Base-by-base conservation (phyloP, 2,797 vertebrate species). In the Streptopelia turtur region DNA sequence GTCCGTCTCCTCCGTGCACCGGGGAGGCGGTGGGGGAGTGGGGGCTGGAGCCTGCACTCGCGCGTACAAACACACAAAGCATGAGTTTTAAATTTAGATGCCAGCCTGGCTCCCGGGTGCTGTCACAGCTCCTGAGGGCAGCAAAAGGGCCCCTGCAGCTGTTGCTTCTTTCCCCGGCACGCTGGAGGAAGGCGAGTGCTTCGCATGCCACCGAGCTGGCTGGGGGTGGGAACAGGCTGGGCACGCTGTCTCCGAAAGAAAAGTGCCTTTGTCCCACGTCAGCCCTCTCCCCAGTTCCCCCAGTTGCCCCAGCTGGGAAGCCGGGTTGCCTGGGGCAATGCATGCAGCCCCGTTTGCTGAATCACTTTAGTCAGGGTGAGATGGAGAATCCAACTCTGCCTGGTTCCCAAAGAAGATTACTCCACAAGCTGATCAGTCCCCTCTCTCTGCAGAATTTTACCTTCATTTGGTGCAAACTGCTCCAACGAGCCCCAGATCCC, bases 21-120 rank as follows among this genome's bases (percentile, higher is more conserved):
- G 9, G 77, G 81, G 56, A 60, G 64, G 64, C 3, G 45, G 61
- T n/a, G 27, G 81, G 76, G 68, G 81, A 33, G 84, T 91, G 89
- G 87, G 87, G 57, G 56, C 78, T 94, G 93, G 90, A 96, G 95
- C 79, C 82, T 87, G 80, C 61, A 33, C 74, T 90, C 21, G 43
- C 86, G 94, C 97, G 97, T 94, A 87, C 95, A 95, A 97, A 96
- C 79, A 91, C 87, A 97, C 65, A 83, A 69, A 96, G 85, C 92
- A 91, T 0, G 47, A 76, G 98, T 98, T 98, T 98, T 99, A 99
- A 99, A 99, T 99, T 99, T 99, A 99, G 99, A 98, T 95, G 84
- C 95, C 75, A 0, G 92, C 76, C 86, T 61, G 90, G 72, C 93
- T 94, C 90, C 77, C 13, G 81, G 95, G 76, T 85, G 80, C 90